phyloP scores from a whole-genome alignment of 2,113 vertebrate genomes.

The Oncorhynchus keta region DNA sequence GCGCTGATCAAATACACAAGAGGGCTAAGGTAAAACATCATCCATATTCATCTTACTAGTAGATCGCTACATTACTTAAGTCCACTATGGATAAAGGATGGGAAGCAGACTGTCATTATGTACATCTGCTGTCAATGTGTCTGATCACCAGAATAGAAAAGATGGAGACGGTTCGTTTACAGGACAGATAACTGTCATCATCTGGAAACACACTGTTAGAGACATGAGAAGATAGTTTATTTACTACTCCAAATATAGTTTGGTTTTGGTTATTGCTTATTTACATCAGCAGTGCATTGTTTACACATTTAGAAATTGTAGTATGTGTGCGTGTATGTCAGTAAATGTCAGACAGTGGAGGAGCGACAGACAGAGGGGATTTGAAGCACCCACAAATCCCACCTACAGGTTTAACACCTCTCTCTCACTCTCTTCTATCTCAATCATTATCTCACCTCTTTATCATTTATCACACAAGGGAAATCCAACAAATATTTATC shows the following conservation, averaged over 20 bases:
- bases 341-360: conserved; percentile 65
- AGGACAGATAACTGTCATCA: background rate
- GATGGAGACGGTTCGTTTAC: background rate
- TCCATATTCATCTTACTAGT: conserved; percentile 48
- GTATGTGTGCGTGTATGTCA: conserved; percentile 5
- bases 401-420: conserved; percentile 7
- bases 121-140: background rate
- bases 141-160: background rate
- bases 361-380: conserved; percentile 47
- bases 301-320: background rate
- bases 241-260: background rate
- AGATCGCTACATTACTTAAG: background rate
- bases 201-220: background rate
- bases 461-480: background rate
- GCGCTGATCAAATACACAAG: conserved; percentile 39
- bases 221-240: background rate
- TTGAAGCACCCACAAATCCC: conserved; percentile 61
- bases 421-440: background rate
- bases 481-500: too few species aligned
- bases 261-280: background rate
- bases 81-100: background rate
- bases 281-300: background rate
- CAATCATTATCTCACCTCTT: too few species aligned
- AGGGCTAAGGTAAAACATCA: conserved; percentile 66
- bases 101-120: background rate